These are phyloP conservation scores for Rhynchotus rufescens DNA, from an alignment of 2,797 vertebrate species.

Conservation along the genomic window DNA sequence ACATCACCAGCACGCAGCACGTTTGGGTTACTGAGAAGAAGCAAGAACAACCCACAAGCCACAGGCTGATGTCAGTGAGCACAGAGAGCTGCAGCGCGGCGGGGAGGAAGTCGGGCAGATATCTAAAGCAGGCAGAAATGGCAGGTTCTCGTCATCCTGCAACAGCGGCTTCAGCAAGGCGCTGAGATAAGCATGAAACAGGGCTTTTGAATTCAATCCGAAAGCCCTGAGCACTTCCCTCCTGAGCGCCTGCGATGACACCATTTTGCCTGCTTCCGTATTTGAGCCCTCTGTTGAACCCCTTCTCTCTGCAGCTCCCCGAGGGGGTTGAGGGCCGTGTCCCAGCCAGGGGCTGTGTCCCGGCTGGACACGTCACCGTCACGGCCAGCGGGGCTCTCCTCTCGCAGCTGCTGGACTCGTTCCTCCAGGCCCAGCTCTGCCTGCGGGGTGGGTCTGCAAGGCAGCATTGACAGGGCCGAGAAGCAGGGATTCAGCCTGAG, in stretches of 20 bases:
- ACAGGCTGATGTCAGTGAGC: background rate
- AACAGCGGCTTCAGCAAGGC: background rate
- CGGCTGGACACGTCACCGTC: background rate
- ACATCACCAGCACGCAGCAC: background rate
- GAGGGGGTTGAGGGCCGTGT: background rate
- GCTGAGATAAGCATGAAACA: background rate
- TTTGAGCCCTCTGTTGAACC: rapidly evolving
- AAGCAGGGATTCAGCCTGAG: background rate
- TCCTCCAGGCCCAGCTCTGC: background rate
- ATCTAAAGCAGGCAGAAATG: background rate
- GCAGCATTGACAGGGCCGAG: background rate
- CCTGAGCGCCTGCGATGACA: background rate
- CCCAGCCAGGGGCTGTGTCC: background rate
- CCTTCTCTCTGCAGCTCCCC: background rate
- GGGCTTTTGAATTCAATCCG: background rate
- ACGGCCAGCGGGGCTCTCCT: background rate
- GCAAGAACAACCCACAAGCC: background rate
- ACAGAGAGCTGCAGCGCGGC: background rate
- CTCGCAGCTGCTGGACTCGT: background rate
- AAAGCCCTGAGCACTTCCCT: background rate
- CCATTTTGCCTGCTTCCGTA: background rate
- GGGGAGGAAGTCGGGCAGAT: background rate
- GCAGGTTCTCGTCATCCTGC: background rate
- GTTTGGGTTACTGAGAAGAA: background rate
- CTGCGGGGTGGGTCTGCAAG: background rate